A percentile compares a stretch with the other conserved stretches of the same genome.
Evolutionary conservation across 2,797 vertebrate species (phyloP).

Genomic region (Micropoecilia bifurca): DNA sequence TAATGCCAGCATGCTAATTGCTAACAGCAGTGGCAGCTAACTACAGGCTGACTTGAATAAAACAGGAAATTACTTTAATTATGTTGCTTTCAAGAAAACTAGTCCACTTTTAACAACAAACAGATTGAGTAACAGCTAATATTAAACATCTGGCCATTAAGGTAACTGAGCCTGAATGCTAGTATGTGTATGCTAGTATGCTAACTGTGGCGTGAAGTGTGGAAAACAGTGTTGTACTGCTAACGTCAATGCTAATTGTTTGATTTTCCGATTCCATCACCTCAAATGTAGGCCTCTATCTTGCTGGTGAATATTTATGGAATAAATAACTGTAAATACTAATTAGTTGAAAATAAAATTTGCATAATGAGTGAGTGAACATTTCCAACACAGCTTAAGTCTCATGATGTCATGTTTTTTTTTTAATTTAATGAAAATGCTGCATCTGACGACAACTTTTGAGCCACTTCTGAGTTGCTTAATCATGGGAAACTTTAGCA

Average conservation of each 20-base stretch:
- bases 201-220: neutral
- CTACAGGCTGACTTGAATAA: neutral
- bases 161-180: neutral
- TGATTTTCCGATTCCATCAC: neutral
- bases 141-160: neutral
- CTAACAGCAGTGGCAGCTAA: neutral
- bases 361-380: neutral
- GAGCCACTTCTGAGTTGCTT: conserved; percentile 29
- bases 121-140: neutral
- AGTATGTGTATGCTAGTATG: neutral
- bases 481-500: conserved; percentile 9
- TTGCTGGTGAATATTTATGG: neutral
- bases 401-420: conserved; percentile 66
- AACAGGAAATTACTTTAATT: neutral
- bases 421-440: conserved; percentile 48
- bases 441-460: conserved; percentile 70
- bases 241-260: neutral
- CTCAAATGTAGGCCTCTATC: neutral
- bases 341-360: neutral
- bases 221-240: neutral
- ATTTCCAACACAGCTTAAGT: conserved; percentile 37
- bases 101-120: neutral
- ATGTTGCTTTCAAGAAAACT: neutral
- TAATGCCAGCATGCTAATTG: neutral
- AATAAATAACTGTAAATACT: neutral